Percentiles rank a stretch among this genome's conserved stretches.
These are phyloP conservation scores for Hetaerina titia DNA, from an alignment of 2,888 invertebrate species.

Conservation along the genomic window DNA sequence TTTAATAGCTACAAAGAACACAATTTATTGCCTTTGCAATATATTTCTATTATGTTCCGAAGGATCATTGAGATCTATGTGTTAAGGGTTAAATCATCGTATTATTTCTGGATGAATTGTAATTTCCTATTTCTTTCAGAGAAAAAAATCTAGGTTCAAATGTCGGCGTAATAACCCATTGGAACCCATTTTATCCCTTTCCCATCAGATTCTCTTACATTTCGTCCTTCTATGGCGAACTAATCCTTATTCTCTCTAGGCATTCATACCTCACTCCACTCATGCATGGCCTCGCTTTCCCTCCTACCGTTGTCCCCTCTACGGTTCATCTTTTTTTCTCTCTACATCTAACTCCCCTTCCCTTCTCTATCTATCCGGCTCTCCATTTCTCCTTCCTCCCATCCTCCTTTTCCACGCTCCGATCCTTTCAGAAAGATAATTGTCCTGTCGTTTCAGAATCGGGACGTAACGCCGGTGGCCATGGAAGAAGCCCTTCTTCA, in stretches of 20 bases:
- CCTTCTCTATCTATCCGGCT: not conserved
- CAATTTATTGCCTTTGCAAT: too few species aligned
- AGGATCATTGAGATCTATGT: too few species aligned
- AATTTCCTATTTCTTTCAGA: too few species aligned
- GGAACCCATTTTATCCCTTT: not conserved
- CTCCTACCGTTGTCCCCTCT: not conserved
- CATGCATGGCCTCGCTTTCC: not conserved
- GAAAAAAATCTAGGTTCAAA: not conserved
- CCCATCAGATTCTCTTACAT: not conserved
- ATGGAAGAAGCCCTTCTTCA: not conserved
- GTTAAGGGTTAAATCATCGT: too few species aligned
- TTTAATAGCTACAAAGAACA: too few species aligned
- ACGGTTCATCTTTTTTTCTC: not conserved
- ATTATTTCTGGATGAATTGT: too few species aligned
- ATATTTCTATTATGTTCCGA: too few species aligned
- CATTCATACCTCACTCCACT: slow-evolving; percentile 23
- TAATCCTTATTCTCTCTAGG: slow-evolving; percentile 47
- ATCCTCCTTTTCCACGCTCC: not conserved
- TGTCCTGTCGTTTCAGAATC: slow-evolving; percentile 65
- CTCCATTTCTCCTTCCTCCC: not conserved
- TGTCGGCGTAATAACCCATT: not conserved
- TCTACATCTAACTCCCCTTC: not conserved
- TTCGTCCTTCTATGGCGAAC: not conserved
- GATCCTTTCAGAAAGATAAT: slow-evolving; percentile 61
- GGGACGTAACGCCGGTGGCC: slow-evolving; percentile 64